A percentile compares a stretch with the other conserved stretches of the same genome.
phyloP scores from a whole-genome alignment of 2,888 invertebrate species.

The Dicycla oo region DNA sequence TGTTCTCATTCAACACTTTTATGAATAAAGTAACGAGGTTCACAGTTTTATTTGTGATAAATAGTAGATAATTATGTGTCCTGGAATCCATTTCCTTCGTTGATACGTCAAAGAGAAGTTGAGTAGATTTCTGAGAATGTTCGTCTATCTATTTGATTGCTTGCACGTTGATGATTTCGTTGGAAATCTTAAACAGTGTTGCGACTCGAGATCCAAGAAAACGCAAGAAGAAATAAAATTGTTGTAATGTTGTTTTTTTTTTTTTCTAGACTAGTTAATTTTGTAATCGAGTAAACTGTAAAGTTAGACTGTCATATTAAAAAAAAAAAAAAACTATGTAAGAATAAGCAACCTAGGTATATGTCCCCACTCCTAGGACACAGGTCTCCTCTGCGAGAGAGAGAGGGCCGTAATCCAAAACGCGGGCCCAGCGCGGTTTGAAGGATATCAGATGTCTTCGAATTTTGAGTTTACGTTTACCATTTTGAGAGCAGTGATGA shows the following conservation, averaged over 20 bases:
- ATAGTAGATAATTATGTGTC: conserved; percentile 2
- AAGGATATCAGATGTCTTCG: not conserved
- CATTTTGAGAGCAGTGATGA: not conserved
- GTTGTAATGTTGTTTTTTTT: not conserved
- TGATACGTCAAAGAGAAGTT: conserved; percentile 46
- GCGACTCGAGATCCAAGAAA: conserved; percentile 10
- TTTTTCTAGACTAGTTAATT: not conserved
- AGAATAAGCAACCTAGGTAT: not conserved
- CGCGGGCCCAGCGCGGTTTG: not conserved
- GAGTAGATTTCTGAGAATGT: conserved; percentile 32
- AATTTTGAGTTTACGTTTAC: not conserved
- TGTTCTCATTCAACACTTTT: conserved; percentile 6
- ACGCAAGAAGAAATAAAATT: not conserved
- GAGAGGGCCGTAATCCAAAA: not conserved
- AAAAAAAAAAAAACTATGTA: not conserved
- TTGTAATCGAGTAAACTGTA: not conserved
- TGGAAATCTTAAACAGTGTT: conserved; percentile 24
- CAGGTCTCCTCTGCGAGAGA: not conserved
- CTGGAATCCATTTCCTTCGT: conserved; percentile 21
- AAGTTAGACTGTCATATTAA: no score
- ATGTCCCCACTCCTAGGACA: not conserved
- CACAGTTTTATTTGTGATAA: conserved; percentile 9
- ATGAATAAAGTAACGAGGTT: not conserved
- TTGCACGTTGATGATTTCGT: conserved; percentile 20
- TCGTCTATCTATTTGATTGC: conserved; percentile 26